A percentile compares a stretch with the other conserved stretches of the same genome.
phyloP scores from a whole-genome alignment of 2,888 invertebrate genomes.

The Galerucella pusilla region DNA sequence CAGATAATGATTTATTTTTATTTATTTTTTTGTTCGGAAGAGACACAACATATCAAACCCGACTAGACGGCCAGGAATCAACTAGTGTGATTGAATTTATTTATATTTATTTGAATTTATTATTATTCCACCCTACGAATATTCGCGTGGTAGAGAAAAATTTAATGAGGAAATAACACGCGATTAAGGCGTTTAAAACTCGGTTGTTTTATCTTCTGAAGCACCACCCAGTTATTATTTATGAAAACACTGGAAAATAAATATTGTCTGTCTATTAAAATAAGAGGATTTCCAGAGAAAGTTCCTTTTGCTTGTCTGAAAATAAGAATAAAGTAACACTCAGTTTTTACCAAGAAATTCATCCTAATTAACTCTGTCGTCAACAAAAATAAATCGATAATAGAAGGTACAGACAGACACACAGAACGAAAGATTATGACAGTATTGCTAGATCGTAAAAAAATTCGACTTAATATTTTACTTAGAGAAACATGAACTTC shows the following conservation, averaged over 20 bases:
- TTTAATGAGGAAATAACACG: slow-evolving; percentile 40
- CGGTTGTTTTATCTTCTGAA: slow-evolving; percentile 36
- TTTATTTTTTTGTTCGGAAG: no score
- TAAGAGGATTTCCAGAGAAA: no score
- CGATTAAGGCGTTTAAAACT: slow-evolving; percentile 38
- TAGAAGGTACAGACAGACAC: neutral
- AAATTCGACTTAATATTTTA: slow-evolving; percentile 36
- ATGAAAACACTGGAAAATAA: slow-evolving; percentile 37
- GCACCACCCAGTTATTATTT: slow-evolving; percentile 41
- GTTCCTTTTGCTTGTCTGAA: no score
- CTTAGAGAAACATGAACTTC: slow-evolving; percentile 24
- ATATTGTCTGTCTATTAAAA: slow-evolving; percentile 33
- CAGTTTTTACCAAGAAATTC: no score
- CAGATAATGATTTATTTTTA: no score
- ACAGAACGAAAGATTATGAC: neutral
- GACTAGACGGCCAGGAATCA: slow-evolving; percentile 11
- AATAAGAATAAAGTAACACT: no score
- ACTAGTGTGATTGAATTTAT: slow-evolving; percentile 15
- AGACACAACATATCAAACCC: no score
- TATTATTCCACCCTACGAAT: slow-evolving; percentile 35
- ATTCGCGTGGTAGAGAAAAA: slow-evolving; percentile 25
- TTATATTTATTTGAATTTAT: no score
- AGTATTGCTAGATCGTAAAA: slow-evolving; percentile 3
- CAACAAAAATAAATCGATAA: no score
- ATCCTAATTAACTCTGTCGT: no score